These are phyloP conservation scores for Beaufortia kweichowensis DNA, from an alignment of 2,113 vertebrate genomes.

Conservation along the genomic window DNA sequence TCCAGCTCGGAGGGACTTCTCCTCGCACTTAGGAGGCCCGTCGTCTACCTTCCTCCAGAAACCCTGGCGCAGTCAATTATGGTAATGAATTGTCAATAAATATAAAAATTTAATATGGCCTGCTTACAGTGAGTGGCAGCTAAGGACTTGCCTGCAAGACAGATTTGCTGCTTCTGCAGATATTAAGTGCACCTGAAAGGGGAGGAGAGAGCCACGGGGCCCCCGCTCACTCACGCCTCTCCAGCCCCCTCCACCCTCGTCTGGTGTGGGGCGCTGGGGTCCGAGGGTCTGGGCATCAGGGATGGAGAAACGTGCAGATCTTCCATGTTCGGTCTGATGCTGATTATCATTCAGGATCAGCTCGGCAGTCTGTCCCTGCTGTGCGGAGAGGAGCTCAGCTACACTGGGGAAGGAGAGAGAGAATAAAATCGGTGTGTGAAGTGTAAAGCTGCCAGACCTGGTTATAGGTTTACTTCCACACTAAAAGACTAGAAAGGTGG, in stretches of 20 bases:
- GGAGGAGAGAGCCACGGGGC: conserved; percentile 65
- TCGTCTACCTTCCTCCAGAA: conserved; percentile 81
- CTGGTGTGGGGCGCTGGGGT: conserved; percentile 37
- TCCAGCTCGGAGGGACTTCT: conserved; percentile 80
- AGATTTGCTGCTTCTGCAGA: conserved; percentile 94
- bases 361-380: conserved; percentile 46
- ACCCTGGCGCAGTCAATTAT: conserved; percentile 97
- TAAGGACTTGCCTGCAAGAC: conserved; percentile 93
- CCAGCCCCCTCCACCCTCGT: conserved; percentile 50
- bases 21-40: conserved; percentile 83
- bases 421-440: not conserved
- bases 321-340: conserved; percentile 52
- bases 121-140: conserved; percentile 94
- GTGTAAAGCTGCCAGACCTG: conserved; percentile 9
- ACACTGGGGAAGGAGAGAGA: conserved; percentile 19
- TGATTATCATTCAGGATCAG: conserved; percentile 58
- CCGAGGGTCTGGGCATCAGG: conserved; percentile 50
- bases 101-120: conserved; percentile 99
- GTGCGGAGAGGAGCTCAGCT: conserved; percentile 43
- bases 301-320: conserved; percentile 52
- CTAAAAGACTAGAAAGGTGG: not conserved
- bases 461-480: not conserved
- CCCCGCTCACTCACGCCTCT: conserved; percentile 53
- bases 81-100: conserved; percentile 99
- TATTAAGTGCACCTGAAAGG: conserved; percentile 88